A percentile compares a stretch with the other conserved stretches of the same genome.
phyloP scores from a whole-genome alignment of 2,113 vertebrate genomes.

The Aramus guarauna region DNA sequence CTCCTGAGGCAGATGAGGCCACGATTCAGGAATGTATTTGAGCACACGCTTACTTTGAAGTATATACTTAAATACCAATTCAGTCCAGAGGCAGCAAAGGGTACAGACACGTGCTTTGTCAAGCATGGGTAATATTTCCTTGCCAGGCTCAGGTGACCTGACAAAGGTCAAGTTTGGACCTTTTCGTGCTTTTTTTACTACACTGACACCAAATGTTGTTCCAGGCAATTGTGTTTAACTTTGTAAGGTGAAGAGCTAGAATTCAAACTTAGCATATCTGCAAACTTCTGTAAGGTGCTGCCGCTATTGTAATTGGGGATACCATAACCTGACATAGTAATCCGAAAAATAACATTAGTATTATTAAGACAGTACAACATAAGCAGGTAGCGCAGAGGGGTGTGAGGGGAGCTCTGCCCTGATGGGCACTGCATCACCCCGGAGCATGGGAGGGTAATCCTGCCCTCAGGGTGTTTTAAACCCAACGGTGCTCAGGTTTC shows the following conservation, averaged over 20 bases:
- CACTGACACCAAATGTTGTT: background rate
- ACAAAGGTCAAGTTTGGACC: background rate
- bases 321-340: accelerated
- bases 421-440: background rate
- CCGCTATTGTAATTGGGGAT: background rate
- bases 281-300: background rate
- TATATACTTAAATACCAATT: background rate
- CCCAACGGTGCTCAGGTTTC: background rate
- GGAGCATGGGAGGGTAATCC: background rate
- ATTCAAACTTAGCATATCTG: background rate
- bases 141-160: background rate
- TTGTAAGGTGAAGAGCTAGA: accelerated
- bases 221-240: background rate
- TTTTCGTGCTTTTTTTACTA: background rate
- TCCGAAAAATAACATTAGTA: background rate
- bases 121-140: background rate
- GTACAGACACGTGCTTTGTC: background rate
- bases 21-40: background rate
- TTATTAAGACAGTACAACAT: background rate
- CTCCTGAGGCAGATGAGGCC: background rate
- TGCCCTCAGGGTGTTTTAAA: background rate
- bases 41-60: background rate
- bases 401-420: background rate
- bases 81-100: background rate
- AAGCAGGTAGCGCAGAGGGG: accelerated